Percentiles rank a stretch among this genome's conserved stretches.
phyloP scores from a whole-genome alignment of 1,140 invertebrate species.

The Medauroidea extradentata region DNA sequence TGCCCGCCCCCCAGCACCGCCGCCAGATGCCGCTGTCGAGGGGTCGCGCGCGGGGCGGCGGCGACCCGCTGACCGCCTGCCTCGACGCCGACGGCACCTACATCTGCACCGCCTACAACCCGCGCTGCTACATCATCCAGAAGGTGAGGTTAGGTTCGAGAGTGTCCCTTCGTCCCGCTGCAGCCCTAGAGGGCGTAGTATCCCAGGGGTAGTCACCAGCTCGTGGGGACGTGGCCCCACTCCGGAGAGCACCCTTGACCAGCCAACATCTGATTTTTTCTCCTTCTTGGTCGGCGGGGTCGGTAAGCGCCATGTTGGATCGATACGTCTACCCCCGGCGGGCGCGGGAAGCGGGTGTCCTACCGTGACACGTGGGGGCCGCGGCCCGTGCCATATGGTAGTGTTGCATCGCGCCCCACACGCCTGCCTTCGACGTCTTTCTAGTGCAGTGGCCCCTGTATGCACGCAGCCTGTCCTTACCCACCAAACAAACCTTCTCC shows the following conservation, averaged over 20 bases:
- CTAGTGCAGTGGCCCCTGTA: too few species aligned
- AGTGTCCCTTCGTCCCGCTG: too few species aligned
- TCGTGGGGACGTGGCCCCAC: background rate
- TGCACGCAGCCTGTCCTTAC: too few species aligned
- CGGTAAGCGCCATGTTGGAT: constrained; percentile 26
- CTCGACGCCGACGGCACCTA: constrained; percentile 54
- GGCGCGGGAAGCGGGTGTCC: constrained; percentile 6
- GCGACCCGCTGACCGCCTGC: constrained; percentile 47
- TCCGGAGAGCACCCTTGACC: background rate
- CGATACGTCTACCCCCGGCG: constrained; percentile 19
- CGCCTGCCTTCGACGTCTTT: too few species aligned
- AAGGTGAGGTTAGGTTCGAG: constrained; percentile 45
- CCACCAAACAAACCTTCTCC: too few species aligned
- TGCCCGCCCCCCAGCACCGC: constrained; percentile 18
- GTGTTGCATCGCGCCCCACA: background rate
- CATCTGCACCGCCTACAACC: constrained; percentile 55
- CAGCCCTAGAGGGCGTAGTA: too few species aligned
- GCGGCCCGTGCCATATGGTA: constrained; percentile 15
- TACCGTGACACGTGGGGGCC: constrained; percentile 17
- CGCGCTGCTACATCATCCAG: constrained; percentile 56
- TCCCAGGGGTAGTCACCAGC: too few species aligned
- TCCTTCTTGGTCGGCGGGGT: background rate
- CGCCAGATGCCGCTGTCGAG: constrained; percentile 35
- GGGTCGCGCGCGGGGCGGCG: constrained; percentile 15
- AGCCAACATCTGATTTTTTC: background rate